phyloP scores from a whole-genome alignment of 2,888 invertebrate species.

The Gastrophysa polygoni region DNA sequence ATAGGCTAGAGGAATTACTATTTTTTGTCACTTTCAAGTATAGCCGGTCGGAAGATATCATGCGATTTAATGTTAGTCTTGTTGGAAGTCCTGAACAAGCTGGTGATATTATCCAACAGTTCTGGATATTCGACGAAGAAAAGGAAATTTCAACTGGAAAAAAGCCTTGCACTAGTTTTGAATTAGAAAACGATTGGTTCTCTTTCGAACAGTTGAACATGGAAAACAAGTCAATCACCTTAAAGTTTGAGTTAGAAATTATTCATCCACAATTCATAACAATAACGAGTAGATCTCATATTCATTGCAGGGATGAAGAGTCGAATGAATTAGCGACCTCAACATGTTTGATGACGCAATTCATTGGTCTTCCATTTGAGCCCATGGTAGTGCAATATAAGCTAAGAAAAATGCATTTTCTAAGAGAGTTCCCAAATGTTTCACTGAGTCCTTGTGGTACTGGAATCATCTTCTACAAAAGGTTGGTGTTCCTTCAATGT shows the following conservation, averaged over 20 bases:
- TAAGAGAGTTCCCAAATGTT: constrained; percentile 3
- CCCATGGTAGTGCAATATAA: background rate
- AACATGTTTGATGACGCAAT: background rate
- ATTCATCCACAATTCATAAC: background rate
- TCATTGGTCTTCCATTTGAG: background rate
- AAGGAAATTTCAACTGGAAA: background rate
- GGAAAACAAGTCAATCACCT: background rate
- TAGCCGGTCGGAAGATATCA: background rate
- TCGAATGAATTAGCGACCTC: too few species aligned
- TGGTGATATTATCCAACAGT: constrained; percentile 11
- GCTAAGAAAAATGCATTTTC: constrained; percentile 11
- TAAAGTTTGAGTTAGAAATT: constrained; percentile 1
- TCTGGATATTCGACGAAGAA: constrained; percentile 6
- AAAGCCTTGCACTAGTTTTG: constrained; percentile 9
- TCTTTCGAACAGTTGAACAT: constrained; percentile 5
- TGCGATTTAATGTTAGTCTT: constrained; percentile 3
- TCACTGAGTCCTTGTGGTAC: background rate
- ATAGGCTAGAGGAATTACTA: constrained; percentile 13
- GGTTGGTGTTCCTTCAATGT: constrained; percentile 12
- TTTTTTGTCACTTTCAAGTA: constrained; percentile 10
- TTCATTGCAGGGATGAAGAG: background rate
- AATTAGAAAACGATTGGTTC: constrained; percentile 3
- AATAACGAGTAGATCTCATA: background rate
- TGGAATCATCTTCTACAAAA: background rate
- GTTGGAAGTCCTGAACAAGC: constrained; percentile 10